These are phyloP conservation scores for Agapornis roseicollis DNA, from an alignment of 2,113 vertebrate genomes.

Conservation along the genomic window DNA sequence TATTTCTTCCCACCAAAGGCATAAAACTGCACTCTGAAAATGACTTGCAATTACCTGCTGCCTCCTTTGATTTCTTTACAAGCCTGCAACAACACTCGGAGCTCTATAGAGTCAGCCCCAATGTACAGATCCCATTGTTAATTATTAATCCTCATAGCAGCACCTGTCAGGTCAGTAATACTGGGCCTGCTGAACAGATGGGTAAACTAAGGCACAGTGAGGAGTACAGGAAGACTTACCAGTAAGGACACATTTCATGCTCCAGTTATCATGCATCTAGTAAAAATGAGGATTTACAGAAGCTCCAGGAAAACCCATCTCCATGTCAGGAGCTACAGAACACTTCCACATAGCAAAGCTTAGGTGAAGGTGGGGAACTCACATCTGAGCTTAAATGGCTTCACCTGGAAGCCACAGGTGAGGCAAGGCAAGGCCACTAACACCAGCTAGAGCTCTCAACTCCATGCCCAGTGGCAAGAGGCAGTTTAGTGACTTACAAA, in stretches of 20 bases:
- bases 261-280: not conserved
- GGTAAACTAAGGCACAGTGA: conserved; percentile 3
- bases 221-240: not conserved
- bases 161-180: not conserved
- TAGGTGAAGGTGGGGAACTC: accelerated
- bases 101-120: not conserved
- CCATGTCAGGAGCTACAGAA: not conserved
- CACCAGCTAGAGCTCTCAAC: not conserved
- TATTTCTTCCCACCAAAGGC: not conserved
- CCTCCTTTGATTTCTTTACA: conserved; percentile 32
- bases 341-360: not conserved
- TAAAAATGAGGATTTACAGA: not conserved
- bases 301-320: not conserved
- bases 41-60: conserved; percentile 2
- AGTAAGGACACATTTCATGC: accelerated
- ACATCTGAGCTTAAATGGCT: not conserved
- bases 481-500: not conserved
- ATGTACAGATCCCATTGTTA: not conserved
- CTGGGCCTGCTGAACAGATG: not conserved
- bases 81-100: not conserved
- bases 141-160: conserved; percentile 11
- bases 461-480: not conserved
- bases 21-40: conserved; percentile 19
- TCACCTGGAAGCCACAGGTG: not conserved
- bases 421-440: not conserved